A percentile compares a stretch with the other conserved stretches of the same genome.
Evolutionary conservation across 2,113 vertebrate genomes (phyloP).

Genomic region (Paramormyrops kingsleyae): DNA sequence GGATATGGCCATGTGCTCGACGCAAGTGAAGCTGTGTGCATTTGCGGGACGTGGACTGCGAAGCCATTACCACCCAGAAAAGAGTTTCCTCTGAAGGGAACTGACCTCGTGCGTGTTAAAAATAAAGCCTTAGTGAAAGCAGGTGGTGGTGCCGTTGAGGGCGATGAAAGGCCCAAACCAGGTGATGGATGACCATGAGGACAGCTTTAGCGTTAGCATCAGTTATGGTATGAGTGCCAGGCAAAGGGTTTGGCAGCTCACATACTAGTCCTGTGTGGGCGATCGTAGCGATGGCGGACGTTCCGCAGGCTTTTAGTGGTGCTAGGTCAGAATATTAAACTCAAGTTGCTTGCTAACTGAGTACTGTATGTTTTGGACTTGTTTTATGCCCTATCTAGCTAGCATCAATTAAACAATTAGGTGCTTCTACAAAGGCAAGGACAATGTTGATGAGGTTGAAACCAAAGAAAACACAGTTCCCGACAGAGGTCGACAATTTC

Average conservation of each 20-base stretch:
- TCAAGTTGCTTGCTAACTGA: not conserved
- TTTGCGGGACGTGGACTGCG: not conserved
- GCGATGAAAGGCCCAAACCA: conserved; percentile 6
- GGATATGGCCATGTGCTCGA: not conserved
- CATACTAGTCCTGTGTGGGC: not conserved
- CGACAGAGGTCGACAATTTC: conserved; percentile 8
- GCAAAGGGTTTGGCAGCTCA: conserved; percentile 5
- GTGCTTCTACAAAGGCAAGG: not conserved
- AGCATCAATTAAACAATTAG: not conserved
- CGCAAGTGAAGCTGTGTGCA: not conserved
- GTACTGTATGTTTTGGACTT: not conserved
- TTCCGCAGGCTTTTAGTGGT: not conserved
- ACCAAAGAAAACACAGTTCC: not conserved
- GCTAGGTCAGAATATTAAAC: not conserved
- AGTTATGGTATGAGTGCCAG: conserved; percentile 9
- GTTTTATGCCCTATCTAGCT: not conserved
- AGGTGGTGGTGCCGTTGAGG: conserved; percentile 17
- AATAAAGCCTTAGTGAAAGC: conserved; percentile 22
- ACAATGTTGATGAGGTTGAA: not conserved
- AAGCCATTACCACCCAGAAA: not conserved
- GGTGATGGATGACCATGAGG: conserved; percentile 23
- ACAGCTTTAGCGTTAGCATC: conserved; percentile 14
- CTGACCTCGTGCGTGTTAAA: conserved; percentile 11
- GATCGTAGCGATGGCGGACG: not conserved
- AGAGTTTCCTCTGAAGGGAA: not conserved